A percentile compares a stretch with the other conserved stretches of the same genome.
These are phyloP conservation scores for Agriopis leucophaearia DNA, from an alignment of 2,888 invertebrate genomes.

Conservation along the genomic window DNA sequence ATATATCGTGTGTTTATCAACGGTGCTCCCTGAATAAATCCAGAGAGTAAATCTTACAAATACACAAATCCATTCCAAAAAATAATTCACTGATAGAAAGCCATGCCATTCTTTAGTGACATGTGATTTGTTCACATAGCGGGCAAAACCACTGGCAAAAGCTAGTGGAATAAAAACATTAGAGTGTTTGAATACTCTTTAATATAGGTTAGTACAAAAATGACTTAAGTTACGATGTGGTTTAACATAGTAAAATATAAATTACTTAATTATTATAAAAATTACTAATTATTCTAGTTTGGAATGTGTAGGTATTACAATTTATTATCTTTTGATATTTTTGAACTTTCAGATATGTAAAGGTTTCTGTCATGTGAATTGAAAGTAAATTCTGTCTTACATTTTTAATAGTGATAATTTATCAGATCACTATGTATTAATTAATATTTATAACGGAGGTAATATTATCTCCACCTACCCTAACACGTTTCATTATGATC, in stretches of 20 bases:
- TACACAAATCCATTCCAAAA: no score
- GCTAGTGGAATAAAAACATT: not conserved
- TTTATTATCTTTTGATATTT: not conserved
- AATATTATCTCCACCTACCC: no score
- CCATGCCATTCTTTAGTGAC: no score
- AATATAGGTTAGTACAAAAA: slow-evolving; percentile 8
- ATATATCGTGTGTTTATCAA: no score
- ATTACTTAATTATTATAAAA: not conserved
- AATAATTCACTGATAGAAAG: no score
- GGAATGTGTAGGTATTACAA: not conserved
- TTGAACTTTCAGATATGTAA: not conserved
- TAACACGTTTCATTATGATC: not conserved
- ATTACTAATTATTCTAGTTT: not conserved
- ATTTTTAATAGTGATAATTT: no score
- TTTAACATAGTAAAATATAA: not conserved
- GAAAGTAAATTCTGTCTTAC: no score
- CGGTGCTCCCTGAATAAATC: no score
- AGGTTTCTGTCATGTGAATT: not conserved
- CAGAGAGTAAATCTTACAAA: no score
- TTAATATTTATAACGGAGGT: no score
- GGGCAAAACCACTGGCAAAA: no score
- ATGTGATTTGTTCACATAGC: not conserved
- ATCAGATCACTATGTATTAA: no score
- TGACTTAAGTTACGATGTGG: not conserved
- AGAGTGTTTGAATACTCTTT: not conserved